A percentile compares a stretch with the other conserved stretches of the same genome.
Conservation (phyloP, 1,140 invertebrate species). For the Halyomorpha halys region DNA sequence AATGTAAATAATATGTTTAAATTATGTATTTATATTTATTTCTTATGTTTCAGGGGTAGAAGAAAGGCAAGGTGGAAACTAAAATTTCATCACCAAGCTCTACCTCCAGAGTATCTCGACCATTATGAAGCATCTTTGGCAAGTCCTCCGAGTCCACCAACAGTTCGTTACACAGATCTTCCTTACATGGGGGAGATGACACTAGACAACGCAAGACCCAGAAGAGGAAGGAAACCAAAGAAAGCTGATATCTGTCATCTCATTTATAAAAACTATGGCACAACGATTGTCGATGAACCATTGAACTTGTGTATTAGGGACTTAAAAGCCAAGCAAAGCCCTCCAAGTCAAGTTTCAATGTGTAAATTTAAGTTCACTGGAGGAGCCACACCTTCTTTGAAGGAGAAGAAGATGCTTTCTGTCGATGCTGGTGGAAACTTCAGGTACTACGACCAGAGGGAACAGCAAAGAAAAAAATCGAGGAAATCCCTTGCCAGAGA, state of each 20-base stretch:
- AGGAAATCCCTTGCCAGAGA: constrained; percentile 72
- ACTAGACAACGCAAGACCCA: constrained; percentile 69
- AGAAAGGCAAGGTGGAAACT: constrained; percentile 61
- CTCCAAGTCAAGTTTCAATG: constrained; percentile 50
- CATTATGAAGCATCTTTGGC: constrained; percentile 65
- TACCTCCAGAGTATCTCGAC: constrained; percentile 65
- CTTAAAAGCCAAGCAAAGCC: constrained; percentile 29
- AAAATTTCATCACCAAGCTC: constrained; percentile 69
- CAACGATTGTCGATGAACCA: constrained; percentile 59
- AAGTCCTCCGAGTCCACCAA: constrained; percentile 18
- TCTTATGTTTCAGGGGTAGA: constrained; percentile 41
- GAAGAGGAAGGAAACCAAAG: constrained; percentile 74
- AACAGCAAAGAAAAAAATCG: constrained; percentile 46
- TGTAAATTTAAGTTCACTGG: constrained; percentile 89
- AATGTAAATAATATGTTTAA: background rate
- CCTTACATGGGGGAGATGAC: constrained; percentile 87
- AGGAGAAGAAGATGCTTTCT: constrained; percentile 83
- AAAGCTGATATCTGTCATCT: constrained; percentile 78
- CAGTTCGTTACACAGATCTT: constrained; percentile 65
- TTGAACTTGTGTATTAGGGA: constrained; percentile 74
- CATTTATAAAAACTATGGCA: constrained; percentile 84
- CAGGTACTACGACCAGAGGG: constrained; percentile 24
- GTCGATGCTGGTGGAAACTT: constrained; percentile 26
- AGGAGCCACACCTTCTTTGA: constrained; percentile 70
- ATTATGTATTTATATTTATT: background rate